These are phyloP conservation scores for Leptopilina myrica DNA, from an alignment of 2,888 invertebrate species.

Conservation along the genomic window DNA sequence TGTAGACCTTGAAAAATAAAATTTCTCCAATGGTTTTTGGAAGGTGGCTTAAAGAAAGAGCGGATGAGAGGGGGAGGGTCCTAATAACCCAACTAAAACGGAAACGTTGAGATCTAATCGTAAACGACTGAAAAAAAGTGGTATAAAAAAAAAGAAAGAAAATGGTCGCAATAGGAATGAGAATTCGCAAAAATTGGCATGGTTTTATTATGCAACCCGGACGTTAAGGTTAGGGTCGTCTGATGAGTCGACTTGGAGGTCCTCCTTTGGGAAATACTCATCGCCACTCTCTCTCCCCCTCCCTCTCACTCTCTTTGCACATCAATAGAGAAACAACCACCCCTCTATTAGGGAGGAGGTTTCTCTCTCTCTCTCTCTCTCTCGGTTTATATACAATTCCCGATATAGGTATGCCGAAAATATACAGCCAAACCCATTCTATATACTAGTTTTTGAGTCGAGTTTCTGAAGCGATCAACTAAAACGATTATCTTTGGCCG, in stretches of 20 bases:
- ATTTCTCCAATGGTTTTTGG: too few species aligned
- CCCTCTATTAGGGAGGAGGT: not conserved
- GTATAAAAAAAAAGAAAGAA: constrained; percentile 5
- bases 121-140: constrained; percentile 13
- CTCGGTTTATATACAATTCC: constrained; percentile 7
- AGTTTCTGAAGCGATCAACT: constrained; percentile 35
- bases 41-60: too few species aligned
- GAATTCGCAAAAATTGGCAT: constrained; percentile 67
- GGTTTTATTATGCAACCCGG: constrained; percentile 72
- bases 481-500: constrained; percentile 36
- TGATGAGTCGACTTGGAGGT: constrained; percentile 70
- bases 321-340: constrained; percentile 1
- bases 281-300: constrained; percentile 54
- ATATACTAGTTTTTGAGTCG: constrained; percentile 18
- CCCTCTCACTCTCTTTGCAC: not conserved
- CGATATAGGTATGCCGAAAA: constrained; percentile 30
- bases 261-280: constrained; percentile 74
- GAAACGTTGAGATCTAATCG: constrained; percentile 20
- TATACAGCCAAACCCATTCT: not conserved
- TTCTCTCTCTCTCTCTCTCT: constrained; percentile 26
- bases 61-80: not conserved
- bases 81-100: constrained; percentile 32
- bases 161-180: constrained; percentile 20
- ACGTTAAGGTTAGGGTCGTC: constrained; percentile 64
- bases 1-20: too few species aligned